Base-by-base conservation (phyloP, 1,140 invertebrate species). In the Dendrolimus punctatus region DNA sequence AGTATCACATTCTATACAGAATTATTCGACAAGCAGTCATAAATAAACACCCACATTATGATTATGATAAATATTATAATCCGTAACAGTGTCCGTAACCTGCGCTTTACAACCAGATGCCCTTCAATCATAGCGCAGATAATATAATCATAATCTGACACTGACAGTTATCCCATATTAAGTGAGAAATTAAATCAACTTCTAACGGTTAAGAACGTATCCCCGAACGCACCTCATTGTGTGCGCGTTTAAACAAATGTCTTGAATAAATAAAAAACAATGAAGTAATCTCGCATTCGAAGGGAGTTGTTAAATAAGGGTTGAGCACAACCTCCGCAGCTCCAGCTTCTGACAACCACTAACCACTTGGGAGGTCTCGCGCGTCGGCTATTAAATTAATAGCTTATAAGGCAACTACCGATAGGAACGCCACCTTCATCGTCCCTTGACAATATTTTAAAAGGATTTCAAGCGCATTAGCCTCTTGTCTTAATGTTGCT, bases 351-450 rank as follows among this genome's bases (percentile, higher is more conserved):
- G 23, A 3, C 23, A 23, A 23, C n/a, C 49, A 60, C 39, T 38
- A 48, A 39, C 70, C 44, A 66, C 71, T 55, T 73, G 73, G 71
- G 71, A 64, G 73, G 73, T 76, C 73, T 59, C n/a, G 4, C 53
- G 50, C 49, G 46, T 46, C 55, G 43, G 49, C 55, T 54, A 55
- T 49, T 55, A 60, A 68, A 75, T 72, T 73, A 70, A 73, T 72
- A 65, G 61, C 62, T 71, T 64, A 70, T 61, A 62, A 57, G 53
- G 47, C 39, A 51, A 52, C 63, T 52, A 52, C 48, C 51, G 62
- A 66, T 61, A 64, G 57, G 44, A 57, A 57, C 62, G 64, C 55
- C 60, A 64, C 63, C 62, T 57, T 51, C 52, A 58, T 60, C 53
- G 57, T 46, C 60, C 53, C 60, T 59, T 60, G 65, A 64, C 59